A percentile compares a stretch with the other conserved stretches of the same genome.
Conservation (phyloP, 2,113 vertebrate genomes). For the Cricetomys ansorgei region DNA sequence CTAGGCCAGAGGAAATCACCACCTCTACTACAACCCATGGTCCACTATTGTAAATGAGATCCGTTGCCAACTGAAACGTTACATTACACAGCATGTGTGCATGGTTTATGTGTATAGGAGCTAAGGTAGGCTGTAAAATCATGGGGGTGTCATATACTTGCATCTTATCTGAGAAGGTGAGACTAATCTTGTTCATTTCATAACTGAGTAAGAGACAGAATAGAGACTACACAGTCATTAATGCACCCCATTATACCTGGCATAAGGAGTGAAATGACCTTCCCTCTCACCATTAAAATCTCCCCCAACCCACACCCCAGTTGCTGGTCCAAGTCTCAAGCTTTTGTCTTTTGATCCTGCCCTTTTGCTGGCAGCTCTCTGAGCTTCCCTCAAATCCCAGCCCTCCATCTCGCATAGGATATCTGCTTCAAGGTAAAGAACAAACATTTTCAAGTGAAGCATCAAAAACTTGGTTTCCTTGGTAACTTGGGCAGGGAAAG, state of each 20-base stretch:
- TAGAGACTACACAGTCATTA: neutral
- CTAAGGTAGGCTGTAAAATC: neutral
- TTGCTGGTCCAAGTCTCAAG: neutral
- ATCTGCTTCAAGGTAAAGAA: conserved; percentile 35
- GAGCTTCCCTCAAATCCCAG: neutral
- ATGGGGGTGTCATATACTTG: neutral
- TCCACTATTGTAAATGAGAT: neutral
- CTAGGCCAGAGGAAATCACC: neutral
- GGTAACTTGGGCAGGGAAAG: conserved; percentile 45
- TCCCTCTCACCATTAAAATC: neutral
- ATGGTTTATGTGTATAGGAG: no score
- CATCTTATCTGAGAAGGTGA: neutral
- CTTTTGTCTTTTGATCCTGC: neutral
- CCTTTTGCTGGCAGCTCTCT: no score
- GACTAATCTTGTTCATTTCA: neutral
- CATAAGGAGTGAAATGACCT: neutral
- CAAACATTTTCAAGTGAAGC: conserved; percentile 7
- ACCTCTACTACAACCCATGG: neutral
- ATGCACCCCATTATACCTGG: neutral
- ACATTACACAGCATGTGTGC: no score
- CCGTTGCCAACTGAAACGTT: neutral
- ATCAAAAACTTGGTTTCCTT: conserved; percentile 41
- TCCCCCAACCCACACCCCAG: neutral
- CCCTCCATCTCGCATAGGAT: neutral
- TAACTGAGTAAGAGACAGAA: neutral